Conservation (phyloP, 2,888 invertebrate genomes). For the Drosophila trichaetosa region DNA sequence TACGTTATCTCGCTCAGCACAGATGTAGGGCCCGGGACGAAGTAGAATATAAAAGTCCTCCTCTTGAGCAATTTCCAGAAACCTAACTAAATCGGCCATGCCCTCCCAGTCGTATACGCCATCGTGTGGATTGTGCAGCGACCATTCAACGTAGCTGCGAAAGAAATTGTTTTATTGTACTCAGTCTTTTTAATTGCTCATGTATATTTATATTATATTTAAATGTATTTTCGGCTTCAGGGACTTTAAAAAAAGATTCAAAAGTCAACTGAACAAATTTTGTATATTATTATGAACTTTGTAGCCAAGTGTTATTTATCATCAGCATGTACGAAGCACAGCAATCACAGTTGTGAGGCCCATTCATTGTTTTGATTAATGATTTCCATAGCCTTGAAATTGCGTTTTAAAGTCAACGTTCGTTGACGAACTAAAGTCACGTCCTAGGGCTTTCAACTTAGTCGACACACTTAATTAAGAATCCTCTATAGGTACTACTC, state of each 20-base stretch:
- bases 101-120: conserved; percentile 88
- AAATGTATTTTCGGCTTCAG: neutral
- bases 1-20: conserved; percentile 93
- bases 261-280: neutral
- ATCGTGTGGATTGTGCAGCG: conserved; percentile 92
- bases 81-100: conserved; percentile 89
- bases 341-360: neutral
- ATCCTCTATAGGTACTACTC: conserved; percentile 72
- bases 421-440: conserved; percentile 11
- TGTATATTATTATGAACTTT: neutral
- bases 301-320: conserved; percentile 14
- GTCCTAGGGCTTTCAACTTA: conserved; percentile 5
- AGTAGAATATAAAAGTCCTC: conserved; percentile 93
- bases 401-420: neutral
- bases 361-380: conserved; percentile 14
- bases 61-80: conserved; percentile 90
- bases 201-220: neutral
- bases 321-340: neutral
- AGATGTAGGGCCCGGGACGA: conserved; percentile 95
- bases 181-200: neutral
- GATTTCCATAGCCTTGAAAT: neutral
- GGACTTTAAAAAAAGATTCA: neutral
- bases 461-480: neutral
- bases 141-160: conserved; percentile 94
- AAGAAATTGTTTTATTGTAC: neutral